Conservation (phyloP, 2,797 vertebrate species). For the Paratrypauchen microcephalus region DNA sequence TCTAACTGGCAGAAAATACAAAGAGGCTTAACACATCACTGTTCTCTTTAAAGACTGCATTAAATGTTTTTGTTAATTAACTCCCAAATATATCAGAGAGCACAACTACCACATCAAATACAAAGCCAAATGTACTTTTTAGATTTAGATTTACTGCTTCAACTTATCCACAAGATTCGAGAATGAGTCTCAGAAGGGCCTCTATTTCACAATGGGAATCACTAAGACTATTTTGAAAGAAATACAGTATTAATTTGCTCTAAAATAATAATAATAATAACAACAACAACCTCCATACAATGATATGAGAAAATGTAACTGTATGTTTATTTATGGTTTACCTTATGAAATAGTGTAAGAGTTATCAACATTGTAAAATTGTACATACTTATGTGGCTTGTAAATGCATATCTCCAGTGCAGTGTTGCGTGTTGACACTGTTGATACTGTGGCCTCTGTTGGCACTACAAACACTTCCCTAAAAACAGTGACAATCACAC, state of each 20-base stretch:
- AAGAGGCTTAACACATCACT: conserved; percentile 50
- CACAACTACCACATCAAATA: background rate
- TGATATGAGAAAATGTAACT: background rate
- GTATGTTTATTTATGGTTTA: too few species aligned
- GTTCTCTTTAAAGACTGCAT: conserved; percentile 39
- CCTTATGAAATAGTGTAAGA: background rate
- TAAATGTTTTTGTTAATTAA: conserved; percentile 22
- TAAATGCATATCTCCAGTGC: background rate
- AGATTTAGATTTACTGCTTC: too few species aligned
- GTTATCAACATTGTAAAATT: background rate
- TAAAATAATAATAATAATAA: background rate
- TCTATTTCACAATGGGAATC: too few species aligned
- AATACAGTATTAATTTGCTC: background rate
- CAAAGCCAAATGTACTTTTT: background rate
- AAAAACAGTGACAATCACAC: conserved; percentile 12
- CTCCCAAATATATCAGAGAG: background rate
- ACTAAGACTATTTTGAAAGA: too few species aligned
- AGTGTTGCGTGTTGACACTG: background rate
- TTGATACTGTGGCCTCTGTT: conserved; percentile 1
- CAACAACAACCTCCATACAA: background rate
- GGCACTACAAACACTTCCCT: conserved; percentile 13
- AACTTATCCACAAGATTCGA: too few species aligned
- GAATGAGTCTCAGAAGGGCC: too few species aligned
- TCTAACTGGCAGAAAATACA: conserved; percentile 59
- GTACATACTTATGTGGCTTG: background rate